phyloP scores from a whole-genome alignment of 2,888 invertebrate species.

The Conops quadrifasciatus region DNA sequence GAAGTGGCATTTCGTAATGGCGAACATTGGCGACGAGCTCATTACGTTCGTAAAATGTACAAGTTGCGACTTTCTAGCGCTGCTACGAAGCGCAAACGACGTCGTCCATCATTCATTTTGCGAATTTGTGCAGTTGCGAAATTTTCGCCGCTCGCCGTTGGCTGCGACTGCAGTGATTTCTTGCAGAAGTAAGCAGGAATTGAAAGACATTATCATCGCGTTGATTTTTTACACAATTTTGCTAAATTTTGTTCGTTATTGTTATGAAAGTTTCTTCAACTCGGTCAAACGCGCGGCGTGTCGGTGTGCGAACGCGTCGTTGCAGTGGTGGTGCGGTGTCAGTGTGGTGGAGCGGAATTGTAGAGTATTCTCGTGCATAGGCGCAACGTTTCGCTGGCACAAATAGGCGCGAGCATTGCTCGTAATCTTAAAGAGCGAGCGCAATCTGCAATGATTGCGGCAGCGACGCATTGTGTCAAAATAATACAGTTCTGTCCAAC shows the following conservation, averaged over 20 bases:
- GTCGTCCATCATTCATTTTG: constrained; percentile 24
- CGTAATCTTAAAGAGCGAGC: background rate
- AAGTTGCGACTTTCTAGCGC: constrained; percentile 28
- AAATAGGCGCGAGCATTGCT: background rate
- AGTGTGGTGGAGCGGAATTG: background rate
- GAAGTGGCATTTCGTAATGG: no score
- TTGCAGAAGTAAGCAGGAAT: constrained; percentile 36
- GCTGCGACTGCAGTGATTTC: constrained; percentile 28
- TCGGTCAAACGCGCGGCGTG: background rate
- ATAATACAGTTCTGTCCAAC: background rate
- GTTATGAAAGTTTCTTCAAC: constrained; percentile 30
- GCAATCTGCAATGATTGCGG: background rate
- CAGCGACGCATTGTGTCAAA: background rate
- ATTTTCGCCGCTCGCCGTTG: constrained; percentile 29
- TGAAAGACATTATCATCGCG: constrained; percentile 25
- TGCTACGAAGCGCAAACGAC: constrained; percentile 10
- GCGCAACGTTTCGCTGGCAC: background rate
- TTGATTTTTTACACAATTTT: constrained; percentile 7
- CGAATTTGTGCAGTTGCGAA: constrained; percentile 38
- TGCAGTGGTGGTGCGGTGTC: background rate
- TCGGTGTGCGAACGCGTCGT: background rate
- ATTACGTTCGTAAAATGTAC: no score
- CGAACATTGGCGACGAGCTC: no score
- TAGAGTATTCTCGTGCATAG: no score
- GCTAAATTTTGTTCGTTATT: constrained; percentile 14